Evolutionary conservation across 2,797 vertebrate species (phyloP), one percentile per base, ranked within the genome.

Genomic region (Eupleurogrammus muticus): DNA sequence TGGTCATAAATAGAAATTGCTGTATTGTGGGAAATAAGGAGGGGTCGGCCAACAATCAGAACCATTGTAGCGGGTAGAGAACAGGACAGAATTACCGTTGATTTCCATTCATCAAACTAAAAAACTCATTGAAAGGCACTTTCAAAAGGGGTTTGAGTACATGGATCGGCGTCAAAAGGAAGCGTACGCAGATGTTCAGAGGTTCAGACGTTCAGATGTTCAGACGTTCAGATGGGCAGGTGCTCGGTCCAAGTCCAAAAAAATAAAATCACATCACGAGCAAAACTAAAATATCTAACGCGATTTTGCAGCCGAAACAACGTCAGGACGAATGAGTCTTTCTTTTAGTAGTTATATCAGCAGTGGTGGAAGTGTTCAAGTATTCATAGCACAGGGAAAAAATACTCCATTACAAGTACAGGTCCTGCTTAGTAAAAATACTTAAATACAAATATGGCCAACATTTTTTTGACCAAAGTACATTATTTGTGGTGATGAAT

Each of bases 71-170:
- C 35, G 73, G 73, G 47, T 14, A 47, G 57, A 68, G 48, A 48
- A 84, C 64, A 73, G 61, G 70, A 82, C 73, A 65, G 83, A 80
- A 81, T 42, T 76, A 74, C 28, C 62, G 80, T 68, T 50, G 69
- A 81, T 88, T 89, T 70, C 59, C 66, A 83, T 77, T 51, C 46
- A 66, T 75, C 50, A 51, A 66, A 81, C 75, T 74, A 77, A 81
- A 66, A 76, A 71, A 59, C 76, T 36, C 32, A 73, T 48, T 74
- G 70, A 77, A 91, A 94, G 92, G 93, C 93, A 94, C 93, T 93
- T 93, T 84, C 67, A 89, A 90, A 90, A 87, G 83, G 80, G 82
- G 75, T 87, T 77, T 77, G 70, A 72, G 79, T 56, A 73, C 28
- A 58, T 70, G 69, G 55, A 79, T n/a, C 10, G 38, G 28, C 20